Conservation (phyloP, 2,113 vertebrate genomes). For the Axis porcinus region DNA sequence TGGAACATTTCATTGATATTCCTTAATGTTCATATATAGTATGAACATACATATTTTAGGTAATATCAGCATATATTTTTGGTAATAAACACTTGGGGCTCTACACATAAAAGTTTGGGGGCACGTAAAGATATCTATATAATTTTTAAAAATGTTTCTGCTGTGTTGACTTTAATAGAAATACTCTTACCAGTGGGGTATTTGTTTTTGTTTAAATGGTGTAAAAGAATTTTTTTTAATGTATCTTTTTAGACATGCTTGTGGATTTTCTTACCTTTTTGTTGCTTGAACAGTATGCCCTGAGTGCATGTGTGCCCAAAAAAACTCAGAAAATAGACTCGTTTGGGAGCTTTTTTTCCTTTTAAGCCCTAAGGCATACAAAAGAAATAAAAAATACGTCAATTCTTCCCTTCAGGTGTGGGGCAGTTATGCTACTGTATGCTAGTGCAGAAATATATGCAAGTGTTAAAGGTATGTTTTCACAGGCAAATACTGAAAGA, state of each 20-base stretch:
- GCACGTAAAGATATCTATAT: not conserved
- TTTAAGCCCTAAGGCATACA: not conserved
- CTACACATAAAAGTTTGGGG: not conserved
- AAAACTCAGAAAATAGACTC: not conserved
- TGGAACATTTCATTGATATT: not conserved
- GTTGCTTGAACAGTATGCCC: not conserved
- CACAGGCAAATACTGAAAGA: not conserved
- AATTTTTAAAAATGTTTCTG: not conserved
- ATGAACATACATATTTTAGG: not conserved
- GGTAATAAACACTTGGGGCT: not conserved
- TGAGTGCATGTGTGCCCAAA: not conserved
- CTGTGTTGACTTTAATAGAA: slow-evolving; percentile 3
- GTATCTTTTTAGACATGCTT: not conserved
- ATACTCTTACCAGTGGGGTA: not conserved
- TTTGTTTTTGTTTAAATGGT: slow-evolving; percentile 19
- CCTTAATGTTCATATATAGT: not conserved
- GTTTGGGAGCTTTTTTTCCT: not conserved
- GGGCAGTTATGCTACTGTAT: not conserved
- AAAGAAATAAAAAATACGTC: not conserved
- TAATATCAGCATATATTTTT: not conserved
- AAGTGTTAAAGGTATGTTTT: not conserved
- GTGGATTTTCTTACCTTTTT: slow-evolving; percentile 2
- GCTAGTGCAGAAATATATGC: not conserved
- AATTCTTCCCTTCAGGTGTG: not conserved
- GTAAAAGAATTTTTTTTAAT: not conserved